A percentile compares a stretch with the other conserved stretches of the same genome.
Conservation (phyloP, 2,888 invertebrate genomes). For the Campoletis raptor region DNA sequence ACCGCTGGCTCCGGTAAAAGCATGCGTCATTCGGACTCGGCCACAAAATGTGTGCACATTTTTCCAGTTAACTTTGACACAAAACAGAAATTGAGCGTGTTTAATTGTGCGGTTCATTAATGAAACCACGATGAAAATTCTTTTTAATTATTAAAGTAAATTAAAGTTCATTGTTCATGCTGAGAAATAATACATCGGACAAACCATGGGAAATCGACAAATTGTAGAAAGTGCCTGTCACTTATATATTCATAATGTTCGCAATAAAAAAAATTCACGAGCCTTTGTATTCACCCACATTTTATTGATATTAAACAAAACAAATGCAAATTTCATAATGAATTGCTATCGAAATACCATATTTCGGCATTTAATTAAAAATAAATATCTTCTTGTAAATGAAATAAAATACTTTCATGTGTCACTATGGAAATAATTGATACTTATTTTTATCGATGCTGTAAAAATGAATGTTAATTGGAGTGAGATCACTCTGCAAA, state of each 20-base stretch:
- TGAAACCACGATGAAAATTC: slow-evolving; percentile 6
- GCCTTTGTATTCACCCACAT: not conserved
- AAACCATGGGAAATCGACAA: not conserved
- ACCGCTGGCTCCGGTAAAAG: slow-evolving; percentile 45
- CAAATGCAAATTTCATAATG: not conserved
- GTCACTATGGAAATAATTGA: not conserved
- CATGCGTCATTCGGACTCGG: slow-evolving; percentile 36
- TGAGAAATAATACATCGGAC: not conserved
- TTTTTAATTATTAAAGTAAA: not conserved
- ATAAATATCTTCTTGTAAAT: not conserved
- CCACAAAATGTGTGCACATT: slow-evolving; percentile 35
- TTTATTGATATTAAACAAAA: not conserved
- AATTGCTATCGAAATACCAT: not conserved
- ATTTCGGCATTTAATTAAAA: not conserved
- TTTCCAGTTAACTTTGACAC: slow-evolving; percentile 17
- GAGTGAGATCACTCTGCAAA: not conserved
- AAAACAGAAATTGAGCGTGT: slow-evolving; percentile 14
- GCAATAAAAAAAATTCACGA: not conserved
- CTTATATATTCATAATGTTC: not conserved
- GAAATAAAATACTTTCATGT: not conserved
- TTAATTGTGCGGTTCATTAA: not conserved
- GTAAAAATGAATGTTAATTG: not conserved
- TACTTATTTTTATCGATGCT: not conserved
- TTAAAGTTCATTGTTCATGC: not conserved
- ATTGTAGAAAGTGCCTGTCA: not conserved